phyloP scores from a whole-genome alignment of 2,888 invertebrate genomes.

The Apomyelois bistriatella region DNA sequence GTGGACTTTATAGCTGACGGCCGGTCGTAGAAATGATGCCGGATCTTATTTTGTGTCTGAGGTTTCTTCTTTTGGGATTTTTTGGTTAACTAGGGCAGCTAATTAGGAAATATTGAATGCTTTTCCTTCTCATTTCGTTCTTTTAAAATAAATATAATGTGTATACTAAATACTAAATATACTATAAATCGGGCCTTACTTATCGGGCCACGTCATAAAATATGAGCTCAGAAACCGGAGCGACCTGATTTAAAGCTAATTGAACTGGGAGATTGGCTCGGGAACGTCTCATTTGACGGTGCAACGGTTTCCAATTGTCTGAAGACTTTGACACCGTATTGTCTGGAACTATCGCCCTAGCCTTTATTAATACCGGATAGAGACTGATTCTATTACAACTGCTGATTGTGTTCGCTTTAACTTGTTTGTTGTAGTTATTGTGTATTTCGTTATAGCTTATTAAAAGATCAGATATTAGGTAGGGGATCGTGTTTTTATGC shows the following conservation, averaged over 20 bases:
- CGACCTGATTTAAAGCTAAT: constrained; percentile 72
- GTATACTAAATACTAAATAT: too few relatives aligned
- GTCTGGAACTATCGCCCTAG: constrained; percentile 43
- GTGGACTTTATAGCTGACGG: too few relatives aligned
- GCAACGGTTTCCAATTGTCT: constrained; percentile 69
- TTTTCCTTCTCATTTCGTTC: too few relatives aligned
- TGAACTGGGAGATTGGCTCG: constrained; percentile 69
- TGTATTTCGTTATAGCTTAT: neutral
- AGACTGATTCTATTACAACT: constrained; percentile 8
- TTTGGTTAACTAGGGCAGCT: too few relatives aligned
- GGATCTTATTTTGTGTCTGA: too few relatives aligned
- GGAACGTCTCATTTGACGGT: constrained; percentile 72
- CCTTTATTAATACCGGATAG: constrained; percentile 9
- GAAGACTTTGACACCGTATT: constrained; percentile 48
- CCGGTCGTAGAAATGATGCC: too few relatives aligned
- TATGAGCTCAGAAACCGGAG: constrained; percentile 28
- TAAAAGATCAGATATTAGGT: neutral
- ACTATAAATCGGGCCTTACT: constrained; percentile 2
- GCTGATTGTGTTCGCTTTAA: constrained; percentile 4
- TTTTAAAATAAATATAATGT: too few relatives aligned
- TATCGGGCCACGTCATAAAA: constrained; percentile 22
- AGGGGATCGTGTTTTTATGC: too few relatives aligned
- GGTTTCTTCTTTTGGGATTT: too few relatives aligned
- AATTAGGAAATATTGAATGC: too few relatives aligned
- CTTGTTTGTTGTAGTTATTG: constrained; percentile 4